Base-by-base conservation (phyloP, 53 echinoderm and acorn worm genomes). In the Echinometra lucunter region DNA sequence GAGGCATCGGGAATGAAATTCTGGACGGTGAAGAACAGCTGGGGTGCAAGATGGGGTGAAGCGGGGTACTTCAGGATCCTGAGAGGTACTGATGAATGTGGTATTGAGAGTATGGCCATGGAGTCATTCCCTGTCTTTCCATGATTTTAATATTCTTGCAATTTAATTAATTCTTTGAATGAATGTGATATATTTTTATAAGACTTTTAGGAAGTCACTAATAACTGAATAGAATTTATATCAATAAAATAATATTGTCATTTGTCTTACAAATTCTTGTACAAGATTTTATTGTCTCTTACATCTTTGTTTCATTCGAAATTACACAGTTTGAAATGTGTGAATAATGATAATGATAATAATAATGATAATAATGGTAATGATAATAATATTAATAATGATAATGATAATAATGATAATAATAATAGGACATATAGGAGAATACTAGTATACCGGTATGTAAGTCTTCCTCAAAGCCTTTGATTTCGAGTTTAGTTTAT, bases 21-120 rank as follows among this genome's bases (percentile, higher is more conserved):
- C 92, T 98, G 98, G 98, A 96, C 56, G n/a, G 97, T 97, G 28
- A 97, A 98, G 92, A 98, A 98, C 91, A 98, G 98, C 95, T 98
- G 98, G 98, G 97, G 98, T 21, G 38, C 75, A 27, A 28, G 40
- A 25, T 98, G 98, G 98, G 98, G 98, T 17, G 98, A 98, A 89
- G 83, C 92, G 12, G 98, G 98, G 18, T 98, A 95, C 95, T 98
- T 98, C 91, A 94, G 97, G 25, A 98, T 98, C 42, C 82, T 95
- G 15, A 92, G 98, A 49, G 97, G 98, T 45, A 95, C 95, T 0
- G 97, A 98, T 75, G 97, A 97, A 66, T 95, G 96, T 74, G 95
- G 95, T 35, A 97, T 97, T 80, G 97, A 97, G 91, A 96, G 97
- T 94, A 95, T 97, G 32, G 98, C 98, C 12, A 94, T 98, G 21